These are phyloP conservation scores for Drosophila saltans DNA, from an alignment of 1,140 invertebrate genomes.

Conservation along the genomic window DNA sequence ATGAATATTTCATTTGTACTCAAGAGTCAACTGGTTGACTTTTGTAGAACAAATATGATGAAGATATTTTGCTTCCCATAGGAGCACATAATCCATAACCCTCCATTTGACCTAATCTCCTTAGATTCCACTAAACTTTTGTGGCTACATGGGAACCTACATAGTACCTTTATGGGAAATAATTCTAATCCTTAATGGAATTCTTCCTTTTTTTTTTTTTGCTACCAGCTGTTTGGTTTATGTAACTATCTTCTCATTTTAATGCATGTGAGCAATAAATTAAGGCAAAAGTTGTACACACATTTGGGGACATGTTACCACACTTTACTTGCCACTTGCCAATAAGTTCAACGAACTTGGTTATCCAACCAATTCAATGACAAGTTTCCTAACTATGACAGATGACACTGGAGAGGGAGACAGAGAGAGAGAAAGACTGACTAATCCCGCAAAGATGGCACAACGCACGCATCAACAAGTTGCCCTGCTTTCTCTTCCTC, in stretches of 20 bases:
- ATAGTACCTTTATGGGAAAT: neutral
- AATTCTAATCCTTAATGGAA: neutral
- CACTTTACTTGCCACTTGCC: neutral
- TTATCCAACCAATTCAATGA: neutral
- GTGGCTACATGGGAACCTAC: neutral
- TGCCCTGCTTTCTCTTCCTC: conserved; percentile 18
- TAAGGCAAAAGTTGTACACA: neutral
- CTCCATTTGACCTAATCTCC: too few species aligned
- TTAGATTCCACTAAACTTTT: too few species aligned
- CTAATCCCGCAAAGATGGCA: conserved; percentile 41
- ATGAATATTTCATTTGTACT: too few species aligned
- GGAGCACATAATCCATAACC: too few species aligned
- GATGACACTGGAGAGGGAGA: conserved; percentile 10
- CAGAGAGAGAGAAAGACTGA: conserved; percentile 14
- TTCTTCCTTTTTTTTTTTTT: neutral
- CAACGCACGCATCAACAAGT: conserved; percentile 59
- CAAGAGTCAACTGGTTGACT: too few species aligned
- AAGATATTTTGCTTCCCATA: too few species aligned
- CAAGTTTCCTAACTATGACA: conserved; percentile 34
- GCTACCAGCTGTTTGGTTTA: neutral
- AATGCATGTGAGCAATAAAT: neutral
- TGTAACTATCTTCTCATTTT: neutral
- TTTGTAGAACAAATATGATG: too few species aligned
- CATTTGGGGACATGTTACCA: neutral
- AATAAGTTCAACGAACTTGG: conserved; percentile 24